Conservation (phyloP, 2,113 vertebrate genomes). For the Rutilus rutilus region DNA sequence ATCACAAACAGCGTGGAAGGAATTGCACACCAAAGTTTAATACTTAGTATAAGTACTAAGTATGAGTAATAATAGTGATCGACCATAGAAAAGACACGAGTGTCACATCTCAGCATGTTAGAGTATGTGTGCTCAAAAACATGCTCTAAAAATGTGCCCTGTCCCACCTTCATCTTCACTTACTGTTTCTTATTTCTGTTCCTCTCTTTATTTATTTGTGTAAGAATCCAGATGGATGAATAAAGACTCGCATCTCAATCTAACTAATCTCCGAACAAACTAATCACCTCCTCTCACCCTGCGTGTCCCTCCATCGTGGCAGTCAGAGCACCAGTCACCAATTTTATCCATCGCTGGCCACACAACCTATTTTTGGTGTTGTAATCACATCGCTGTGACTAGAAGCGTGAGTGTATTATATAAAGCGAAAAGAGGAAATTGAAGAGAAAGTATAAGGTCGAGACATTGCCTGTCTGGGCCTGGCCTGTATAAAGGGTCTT, state of each 20-base stretch:
- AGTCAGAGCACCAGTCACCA: slow-evolving; percentile 34
- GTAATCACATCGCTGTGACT: slow-evolving; percentile 36
- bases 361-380: slow-evolving; percentile 34
- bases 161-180: neutral
- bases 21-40: neutral
- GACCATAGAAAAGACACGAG: neutral
- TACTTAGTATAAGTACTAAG: neutral
- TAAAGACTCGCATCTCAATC: slow-evolving; percentile 28
- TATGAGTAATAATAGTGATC: neutral
- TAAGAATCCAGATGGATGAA: slow-evolving; percentile 11
- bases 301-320: slow-evolving; percentile 25
- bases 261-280: slow-evolving; percentile 28
- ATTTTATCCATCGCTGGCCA: slow-evolving; percentile 45
- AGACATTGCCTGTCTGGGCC: neutral
- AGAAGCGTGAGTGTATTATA: slow-evolving; percentile 35
- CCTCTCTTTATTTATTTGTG: slow-evolving; percentile 22
- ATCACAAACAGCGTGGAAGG: neutral
- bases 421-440: neutral
- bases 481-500: neutral
- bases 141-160: neutral
- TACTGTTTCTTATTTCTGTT: neutral
- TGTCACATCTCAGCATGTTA: neutral
- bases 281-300: slow-evolving; percentile 32
- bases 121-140: neutral
- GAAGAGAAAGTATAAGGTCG: neutral